These are phyloP conservation scores for Panulirus ornatus DNA, from an alignment of 1,140 invertebrate genomes.

Conservation along the genomic window DNA sequence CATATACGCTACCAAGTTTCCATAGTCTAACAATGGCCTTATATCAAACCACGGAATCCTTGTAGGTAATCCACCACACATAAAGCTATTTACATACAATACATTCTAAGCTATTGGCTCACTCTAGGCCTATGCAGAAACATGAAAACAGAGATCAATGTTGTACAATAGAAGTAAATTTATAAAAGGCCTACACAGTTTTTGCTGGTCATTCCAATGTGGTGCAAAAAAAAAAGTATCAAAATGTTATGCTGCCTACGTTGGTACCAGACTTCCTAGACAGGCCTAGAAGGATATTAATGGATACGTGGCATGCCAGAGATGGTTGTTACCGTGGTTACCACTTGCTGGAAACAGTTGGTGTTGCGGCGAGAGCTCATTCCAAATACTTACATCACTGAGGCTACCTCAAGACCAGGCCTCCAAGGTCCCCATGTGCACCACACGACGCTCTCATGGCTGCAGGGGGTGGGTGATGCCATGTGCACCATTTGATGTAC, in stretches of 20 bases:
- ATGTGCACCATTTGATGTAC: conserved; percentile 48
- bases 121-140: conserved; percentile 67
- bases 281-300: conserved; percentile 70
- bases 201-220: conserved; percentile 70
- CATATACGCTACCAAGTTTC: conserved; percentile 57
- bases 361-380: conserved; percentile 22
- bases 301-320: conserved; percentile 68
- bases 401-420: conserved; percentile 53
- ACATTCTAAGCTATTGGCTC: conserved; percentile 67
- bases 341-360: conserved; percentile 41
- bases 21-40: conserved; percentile 64
- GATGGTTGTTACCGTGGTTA: conserved; percentile 57
- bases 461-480: conserved; percentile 35
- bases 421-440: conserved; percentile 58
- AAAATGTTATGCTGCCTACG: conserved; percentile 67
- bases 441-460: conserved; percentile 34
- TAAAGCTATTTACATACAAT: conserved; percentile 71
- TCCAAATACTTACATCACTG: conserved; percentile 46
- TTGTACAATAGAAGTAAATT: conserved; percentile 61
- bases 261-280: conserved; percentile 66
- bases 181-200: conserved; percentile 69
- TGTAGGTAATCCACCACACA: conserved; percentile 66
- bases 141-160: conserved; percentile 69
- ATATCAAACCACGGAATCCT: conserved; percentile 56
- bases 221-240: conserved; percentile 60